A percentile compares a stretch with the other conserved stretches of the same genome.
phyloP scores from a whole-genome alignment of 2,113 vertebrate genomes.

The Aegithalos caudatus region DNA sequence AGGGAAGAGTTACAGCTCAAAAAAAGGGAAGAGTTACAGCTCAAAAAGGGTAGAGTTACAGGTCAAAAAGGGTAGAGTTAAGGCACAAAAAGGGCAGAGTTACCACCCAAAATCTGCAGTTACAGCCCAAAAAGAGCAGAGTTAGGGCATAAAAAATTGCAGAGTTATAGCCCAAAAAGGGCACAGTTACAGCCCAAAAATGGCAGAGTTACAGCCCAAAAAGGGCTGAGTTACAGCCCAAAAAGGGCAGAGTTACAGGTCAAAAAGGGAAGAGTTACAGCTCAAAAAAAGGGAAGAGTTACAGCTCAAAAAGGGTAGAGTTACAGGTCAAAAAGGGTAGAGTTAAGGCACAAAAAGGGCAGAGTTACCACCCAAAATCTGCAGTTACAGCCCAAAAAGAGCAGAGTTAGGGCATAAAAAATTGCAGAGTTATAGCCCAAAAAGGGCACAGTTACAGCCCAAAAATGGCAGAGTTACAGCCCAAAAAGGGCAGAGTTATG shows the following conservation, averaged over 20 bases:
- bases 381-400: no score
- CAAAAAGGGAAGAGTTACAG: not conserved
- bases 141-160: rapidly evolving
- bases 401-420: not conserved
- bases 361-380: no score
- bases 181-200: not conserved
- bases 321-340: not conserved
- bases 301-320: no score
- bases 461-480: not conserved
- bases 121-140: no score
- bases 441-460: not conserved
- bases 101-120: not conserved
- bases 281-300: no score
- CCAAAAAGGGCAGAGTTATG: not conserved
- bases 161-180: not conserved
- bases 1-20: not conserved
- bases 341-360: not conserved
- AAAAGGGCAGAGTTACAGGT: not conserved
- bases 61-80: no score
- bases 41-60: not conserved
- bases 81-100: no score
- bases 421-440: not conserved
- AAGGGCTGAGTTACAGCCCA: not conserved
- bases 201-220: not conserved
- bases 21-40: rapidly evolving